Evolutionary conservation across 2,888 invertebrate species (phyloP).

Genomic region (Unio pictorum): DNA sequence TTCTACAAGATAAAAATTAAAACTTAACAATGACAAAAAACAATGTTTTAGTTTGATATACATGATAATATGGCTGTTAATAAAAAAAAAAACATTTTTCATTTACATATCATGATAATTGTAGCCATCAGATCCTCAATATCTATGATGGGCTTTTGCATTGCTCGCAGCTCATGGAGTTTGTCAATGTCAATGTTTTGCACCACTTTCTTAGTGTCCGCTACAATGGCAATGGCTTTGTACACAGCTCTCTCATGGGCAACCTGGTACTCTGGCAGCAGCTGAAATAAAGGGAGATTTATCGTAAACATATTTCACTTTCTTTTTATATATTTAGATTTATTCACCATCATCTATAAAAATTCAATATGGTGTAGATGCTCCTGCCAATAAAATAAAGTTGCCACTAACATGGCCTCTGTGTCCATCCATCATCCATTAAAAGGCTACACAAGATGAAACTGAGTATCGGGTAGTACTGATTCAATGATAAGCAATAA

Average conservation of each 20-base stretch:
- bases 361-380: too few species aligned
- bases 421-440: too few species aligned
- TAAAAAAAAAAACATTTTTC: background rate
- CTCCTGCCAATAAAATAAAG: too few species aligned
- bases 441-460: too few species aligned
- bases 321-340: too few species aligned
- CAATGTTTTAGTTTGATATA: background rate
- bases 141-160: slow-evolving; percentile 69
- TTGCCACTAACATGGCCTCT: too few species aligned
- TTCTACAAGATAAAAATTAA: background rate
- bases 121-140: slow-evolving; percentile 70
- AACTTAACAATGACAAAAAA: background rate
- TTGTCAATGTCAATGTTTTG: slow-evolving; percentile 68
- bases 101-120: slow-evolving; percentile 70
- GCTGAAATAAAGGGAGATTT: slow-evolving; percentile 33
- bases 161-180: slow-evolving; percentile 66
- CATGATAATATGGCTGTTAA: background rate
- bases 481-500: too few species aligned
- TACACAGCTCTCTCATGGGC: slow-evolving; percentile 71
- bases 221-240: slow-evolving; percentile 71
- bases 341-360: too few species aligned
- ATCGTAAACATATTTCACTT: too few species aligned
- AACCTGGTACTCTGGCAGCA: slow-evolving; percentile 71
- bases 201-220: slow-evolving; percentile 71
- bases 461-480: too few species aligned